Evolutionary conservation across 2,113 vertebrate species (phyloP).

Genomic region (Entelurus aequoreus): DNA sequence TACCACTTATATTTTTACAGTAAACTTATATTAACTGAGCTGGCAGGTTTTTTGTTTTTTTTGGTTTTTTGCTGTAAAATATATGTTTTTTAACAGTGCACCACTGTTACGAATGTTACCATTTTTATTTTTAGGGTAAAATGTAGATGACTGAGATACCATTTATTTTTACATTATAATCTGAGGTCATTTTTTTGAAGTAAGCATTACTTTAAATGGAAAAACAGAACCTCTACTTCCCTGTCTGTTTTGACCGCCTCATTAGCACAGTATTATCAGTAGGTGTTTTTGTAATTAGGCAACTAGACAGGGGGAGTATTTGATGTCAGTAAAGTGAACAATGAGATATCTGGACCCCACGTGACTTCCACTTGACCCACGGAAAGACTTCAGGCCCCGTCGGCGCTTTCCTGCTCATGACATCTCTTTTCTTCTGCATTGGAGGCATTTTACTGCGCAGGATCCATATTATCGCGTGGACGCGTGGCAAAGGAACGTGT

Average conservation of each 20-base stretch:
- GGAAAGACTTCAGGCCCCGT: constrained; percentile 34
- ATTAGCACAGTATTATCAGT: constrained; percentile 14
- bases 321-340: constrained; percentile 26
- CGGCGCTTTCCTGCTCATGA: constrained; percentile 2
- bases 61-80: too few relatives aligned
- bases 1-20: too few relatives aligned
- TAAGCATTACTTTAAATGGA: too few relatives aligned
- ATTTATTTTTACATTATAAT: too few relatives aligned
- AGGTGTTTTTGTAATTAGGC: constrained; percentile 34
- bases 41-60: too few relatives aligned
- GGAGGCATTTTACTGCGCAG: background rate
- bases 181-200: too few relatives aligned
- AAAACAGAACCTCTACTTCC: background rate
- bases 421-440: constrained; percentile 28
- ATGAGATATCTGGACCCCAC: constrained; percentile 19
- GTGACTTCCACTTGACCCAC: constrained; percentile 14
- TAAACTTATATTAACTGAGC: too few relatives aligned
- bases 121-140: too few relatives aligned
- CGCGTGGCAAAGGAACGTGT: background rate
- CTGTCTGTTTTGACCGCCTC: background rate
- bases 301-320: constrained; percentile 10
- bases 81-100: too few relatives aligned
- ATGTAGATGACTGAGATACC: too few relatives aligned
- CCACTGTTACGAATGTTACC: too few relatives aligned
- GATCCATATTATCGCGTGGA: background rate